Conservation (phyloP, 2,888 invertebrate species). For the Euproctis similis region DNA sequence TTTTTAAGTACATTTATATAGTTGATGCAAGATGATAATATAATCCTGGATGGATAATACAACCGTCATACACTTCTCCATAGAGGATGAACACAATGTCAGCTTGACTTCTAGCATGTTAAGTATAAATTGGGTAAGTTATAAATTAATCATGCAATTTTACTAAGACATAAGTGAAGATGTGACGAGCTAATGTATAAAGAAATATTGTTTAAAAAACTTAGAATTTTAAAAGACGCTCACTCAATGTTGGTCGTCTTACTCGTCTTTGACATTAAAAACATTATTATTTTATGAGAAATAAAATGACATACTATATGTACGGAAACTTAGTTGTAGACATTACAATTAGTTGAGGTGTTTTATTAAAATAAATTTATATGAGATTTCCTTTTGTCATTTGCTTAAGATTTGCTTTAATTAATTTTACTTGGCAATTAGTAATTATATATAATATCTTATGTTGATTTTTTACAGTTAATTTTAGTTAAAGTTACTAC, state of each 20-base stretch:
- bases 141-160: constrained; percentile 42
- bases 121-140: too few relatives aligned
- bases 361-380: constrained; percentile 32
- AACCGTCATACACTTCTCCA: too few relatives aligned
- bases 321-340: constrained; percentile 42
- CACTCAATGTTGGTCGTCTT: constrained; percentile 26
- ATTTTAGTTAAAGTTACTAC: constrained; percentile 45
- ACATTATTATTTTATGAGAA: constrained; percentile 21
- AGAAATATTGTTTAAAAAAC: constrained; percentile 24
- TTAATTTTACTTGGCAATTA: constrained; percentile 56
- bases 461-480: constrained; percentile 52
- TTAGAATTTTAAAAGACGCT: constrained; percentile 25
- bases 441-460: constrained; percentile 38
- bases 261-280: constrained; percentile 20
- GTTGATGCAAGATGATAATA: too few relatives aligned
- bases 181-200: constrained; percentile 60
- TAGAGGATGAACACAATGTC: too few relatives aligned
- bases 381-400: constrained; percentile 42
- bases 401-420: constrained; percentile 64
- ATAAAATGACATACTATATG: constrained; percentile 72
- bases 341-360: constrained; percentile 28
- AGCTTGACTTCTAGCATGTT: too few relatives aligned
- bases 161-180: constrained; percentile 45
- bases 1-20: too few relatives aligned
- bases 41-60: too few relatives aligned